Evolutionary conservation across 2,113 vertebrate species (phyloP).

Genomic region (Chloroceryle aenea): DNA sequence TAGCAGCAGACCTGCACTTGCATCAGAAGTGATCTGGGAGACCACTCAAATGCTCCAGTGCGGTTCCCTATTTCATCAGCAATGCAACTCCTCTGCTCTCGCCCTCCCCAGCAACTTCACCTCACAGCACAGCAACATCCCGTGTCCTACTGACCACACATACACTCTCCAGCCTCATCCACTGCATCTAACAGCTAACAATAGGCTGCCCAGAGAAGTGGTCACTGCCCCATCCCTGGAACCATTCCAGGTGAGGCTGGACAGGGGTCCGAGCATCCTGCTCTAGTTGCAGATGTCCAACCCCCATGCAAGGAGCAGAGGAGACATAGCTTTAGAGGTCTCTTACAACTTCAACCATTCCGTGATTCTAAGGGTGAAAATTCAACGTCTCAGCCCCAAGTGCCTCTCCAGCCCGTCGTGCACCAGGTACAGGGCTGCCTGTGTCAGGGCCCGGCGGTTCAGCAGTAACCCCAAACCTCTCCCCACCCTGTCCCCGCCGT

Average conservation of each 20-base stretch:
- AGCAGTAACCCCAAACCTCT: neutral
- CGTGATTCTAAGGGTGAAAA: neutral
- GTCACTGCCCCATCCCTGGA: neutral
- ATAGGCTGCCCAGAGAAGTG: neutral
- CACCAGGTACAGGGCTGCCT: rapidly evolving
- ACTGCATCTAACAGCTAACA: rapidly evolving
- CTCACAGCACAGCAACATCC: neutral
- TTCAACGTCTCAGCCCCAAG: rapidly evolving
- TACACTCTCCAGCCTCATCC: neutral
- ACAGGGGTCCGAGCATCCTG: neutral
- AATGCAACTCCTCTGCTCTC: neutral
- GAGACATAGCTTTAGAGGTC: neutral
- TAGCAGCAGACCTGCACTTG: rapidly evolving
- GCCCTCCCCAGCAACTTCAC: neutral
- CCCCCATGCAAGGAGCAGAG: neutral
- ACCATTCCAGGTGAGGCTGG: neutral
- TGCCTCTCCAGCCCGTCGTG: rapidly evolving
- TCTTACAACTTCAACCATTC: neutral
- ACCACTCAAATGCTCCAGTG: rapidly evolving
- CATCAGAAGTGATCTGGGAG: rapidly evolving
- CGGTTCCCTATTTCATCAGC: neutral
- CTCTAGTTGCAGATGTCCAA: neutral
- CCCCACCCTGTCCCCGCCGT: no score
- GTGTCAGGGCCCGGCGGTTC: neutral
- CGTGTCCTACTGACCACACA: rapidly evolving